Evolutionary conservation across 2,888 invertebrate species (phyloP).

Genomic region (Drosophila percnosoma): DNA sequence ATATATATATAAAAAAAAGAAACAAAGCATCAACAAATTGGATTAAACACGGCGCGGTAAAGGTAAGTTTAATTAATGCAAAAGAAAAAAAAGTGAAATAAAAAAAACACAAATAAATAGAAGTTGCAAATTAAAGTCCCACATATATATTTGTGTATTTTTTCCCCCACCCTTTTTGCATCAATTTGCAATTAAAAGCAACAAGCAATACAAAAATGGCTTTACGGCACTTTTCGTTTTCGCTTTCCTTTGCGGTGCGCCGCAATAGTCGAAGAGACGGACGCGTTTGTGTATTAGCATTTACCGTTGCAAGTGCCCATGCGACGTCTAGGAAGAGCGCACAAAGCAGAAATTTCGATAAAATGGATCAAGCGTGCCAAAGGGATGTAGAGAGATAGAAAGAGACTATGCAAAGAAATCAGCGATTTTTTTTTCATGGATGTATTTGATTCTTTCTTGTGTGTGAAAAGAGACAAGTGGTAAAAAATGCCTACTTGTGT

Average conservation of each 20-base stretch:
- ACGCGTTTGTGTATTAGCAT: neutral
- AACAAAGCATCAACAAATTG: conserved; percentile 21
- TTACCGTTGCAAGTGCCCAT: conserved; percentile 13
- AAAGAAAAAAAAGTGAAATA: neutral
- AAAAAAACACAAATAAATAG: neutral
- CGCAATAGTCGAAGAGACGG: neutral
- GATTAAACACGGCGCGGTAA: conserved; percentile 35
- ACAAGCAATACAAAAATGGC: neutral
- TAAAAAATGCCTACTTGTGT: conserved; percentile 6
- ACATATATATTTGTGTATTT: neutral
- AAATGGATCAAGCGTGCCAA: conserved; percentile 1
- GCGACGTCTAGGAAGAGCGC: neutral
- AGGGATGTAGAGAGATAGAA: neutral
- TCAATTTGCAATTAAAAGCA: neutral
- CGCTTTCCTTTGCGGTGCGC: neutral
- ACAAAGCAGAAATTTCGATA: neutral
- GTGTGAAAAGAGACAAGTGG: neutral
- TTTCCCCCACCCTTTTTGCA: neutral
- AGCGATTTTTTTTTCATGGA: neutral
- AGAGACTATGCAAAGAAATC: conserved; percentile 2
- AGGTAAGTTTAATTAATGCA: conserved; percentile 28
- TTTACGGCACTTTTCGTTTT: conserved; percentile 10
- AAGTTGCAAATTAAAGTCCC: neutral
- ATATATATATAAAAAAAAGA: too few relatives aligned
- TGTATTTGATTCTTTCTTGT: neutral